Percentiles rank a stretch among this genome's conserved stretches.
phyloP scores from a whole-genome alignment of 2,888 invertebrate genomes.

The Meteorus cinctellus region DNA sequence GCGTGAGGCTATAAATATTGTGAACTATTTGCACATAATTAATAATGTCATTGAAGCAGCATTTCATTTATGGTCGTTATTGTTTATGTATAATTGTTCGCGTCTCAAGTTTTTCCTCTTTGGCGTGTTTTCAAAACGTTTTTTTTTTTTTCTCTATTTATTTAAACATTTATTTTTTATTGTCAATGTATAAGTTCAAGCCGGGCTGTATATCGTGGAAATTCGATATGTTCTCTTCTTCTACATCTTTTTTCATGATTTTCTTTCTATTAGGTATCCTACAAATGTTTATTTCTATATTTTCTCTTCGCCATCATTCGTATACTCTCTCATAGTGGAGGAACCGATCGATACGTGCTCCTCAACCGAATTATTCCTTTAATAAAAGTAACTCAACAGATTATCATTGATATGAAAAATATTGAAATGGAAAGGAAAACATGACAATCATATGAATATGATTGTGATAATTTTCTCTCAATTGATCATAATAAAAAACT shows the following conservation, averaged over 20 bases:
- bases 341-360: slow-evolving; percentile 62
- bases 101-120: slow-evolving; percentile 53
- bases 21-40: slow-evolving; percentile 43
- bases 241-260: slow-evolving; percentile 14
- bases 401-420: slow-evolving; percentile 49
- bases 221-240: slow-evolving; percentile 39
- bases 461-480: slow-evolving; percentile 26
- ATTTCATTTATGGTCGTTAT: slow-evolving; percentile 49
- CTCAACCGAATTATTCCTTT: slow-evolving; percentile 56
- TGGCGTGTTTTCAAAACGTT: slow-evolving; percentile 44
- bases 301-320: slow-evolving; percentile 34
- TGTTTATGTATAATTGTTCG: slow-evolving; percentile 57
- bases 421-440: slow-evolving; percentile 47
- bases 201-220: slow-evolving; percentile 68
- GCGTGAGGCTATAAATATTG: slow-evolving; percentile 54
- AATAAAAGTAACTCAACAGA: slow-evolving; percentile 19
- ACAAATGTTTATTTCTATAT: not conserved
- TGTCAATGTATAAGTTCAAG: slow-evolving; percentile 42
- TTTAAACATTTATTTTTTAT: slow-evolving; percentile 3
- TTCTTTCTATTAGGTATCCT: slow-evolving; percentile 30
- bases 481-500: slow-evolving; percentile 44
- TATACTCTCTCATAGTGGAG: slow-evolving; percentile 8
- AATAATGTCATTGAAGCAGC: slow-evolving; percentile 34
- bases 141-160: not conserved
- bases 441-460: slow-evolving; percentile 36